Conservation (phyloP, 2,797 vertebrate genomes). For the Poeciliopsis paucimaculata region DNA sequence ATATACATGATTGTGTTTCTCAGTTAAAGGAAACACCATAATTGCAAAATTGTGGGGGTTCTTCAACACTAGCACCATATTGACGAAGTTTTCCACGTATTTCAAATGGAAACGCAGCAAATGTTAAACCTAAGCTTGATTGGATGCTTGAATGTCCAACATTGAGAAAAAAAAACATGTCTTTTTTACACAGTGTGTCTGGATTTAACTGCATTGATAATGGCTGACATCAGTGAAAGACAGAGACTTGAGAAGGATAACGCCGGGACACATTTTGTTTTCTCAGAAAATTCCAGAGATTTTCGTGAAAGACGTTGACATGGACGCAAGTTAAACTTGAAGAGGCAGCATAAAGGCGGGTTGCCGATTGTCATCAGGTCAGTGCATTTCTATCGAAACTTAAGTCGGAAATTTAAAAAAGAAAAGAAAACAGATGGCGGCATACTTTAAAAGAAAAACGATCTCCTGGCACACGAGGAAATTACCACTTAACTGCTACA, state of each 20-base stretch:
- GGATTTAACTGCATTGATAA: neutral
- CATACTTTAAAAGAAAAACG: conserved; percentile 30
- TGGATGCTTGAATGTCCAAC: neutral
- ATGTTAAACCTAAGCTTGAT: neutral
- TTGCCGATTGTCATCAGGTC: conserved; percentile 35
- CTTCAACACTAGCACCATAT: too few relatives aligned
- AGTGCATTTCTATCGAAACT: neutral
- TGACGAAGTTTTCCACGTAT: too few relatives aligned
- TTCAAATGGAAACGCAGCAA: too few relatives aligned
- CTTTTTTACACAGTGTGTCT: neutral
- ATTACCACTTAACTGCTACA: conserved; percentile 66
- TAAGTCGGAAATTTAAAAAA: conserved; percentile 12
- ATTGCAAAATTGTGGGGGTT: too few relatives aligned
- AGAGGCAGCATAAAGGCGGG: neutral
- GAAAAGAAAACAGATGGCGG: conserved; percentile 25
- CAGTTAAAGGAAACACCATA: too few relatives aligned
- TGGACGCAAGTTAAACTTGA: neutral
- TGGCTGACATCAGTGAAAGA: neutral
- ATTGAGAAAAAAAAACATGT: neutral
- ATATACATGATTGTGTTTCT: too few relatives aligned
- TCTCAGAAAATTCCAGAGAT: neutral
- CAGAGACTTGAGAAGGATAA: neutral
- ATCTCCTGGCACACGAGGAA: conserved; percentile 45
- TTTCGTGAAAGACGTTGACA: neutral
- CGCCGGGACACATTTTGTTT: neutral